Base-by-base conservation (phyloP, 1,140 invertebrate species). In the Contarinia nasturtii region DNA sequence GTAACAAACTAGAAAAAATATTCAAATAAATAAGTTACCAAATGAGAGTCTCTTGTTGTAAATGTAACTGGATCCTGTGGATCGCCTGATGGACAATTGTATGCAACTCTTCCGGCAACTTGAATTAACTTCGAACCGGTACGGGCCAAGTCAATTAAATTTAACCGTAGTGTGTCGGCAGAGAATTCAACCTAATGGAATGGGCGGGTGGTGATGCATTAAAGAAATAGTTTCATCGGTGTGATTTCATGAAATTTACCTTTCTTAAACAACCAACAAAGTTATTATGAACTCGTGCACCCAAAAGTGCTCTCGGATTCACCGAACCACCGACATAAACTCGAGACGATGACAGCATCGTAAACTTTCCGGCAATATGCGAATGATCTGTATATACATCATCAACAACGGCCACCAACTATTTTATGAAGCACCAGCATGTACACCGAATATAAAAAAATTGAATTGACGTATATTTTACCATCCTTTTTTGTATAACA, bases 241-340 rank as follows among this genome's bases (percentile, higher is more conserved):
- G 27, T 27, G 27, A n/a, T 27, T 27, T 27, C 14, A 15, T 5
- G 3, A 40, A 4, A 27, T 45, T 14, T 33, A 96, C 92, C 75
- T 95, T 92, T 64, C 88, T 79, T 57, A 98, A 71, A 61, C 93
- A 98, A 4, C 93, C 93, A 51, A 92, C 82, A 60, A 95, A 97
- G 66, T 93, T 94, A 56, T 76, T 82, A 59, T 83, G 79, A 14
- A 86, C 81, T 47, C 80, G 74, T n/a, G 84, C 78, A 1, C 86
- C 87, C n/a, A 80, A 77, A 37, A 90, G 65, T 2, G 77, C 77
- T 34, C 76, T 69, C 2, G 82, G 77, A 59, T 88, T 82, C 21
- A 89, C 80, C 15, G 84, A 84, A 2, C 92, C 92, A 4, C 89
- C 93, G 12, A 97, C 81, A 55, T 86, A 85, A 8, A 93, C 77